A percentile compares a stretch with the other conserved stretches of the same genome.
phyloP scores from a whole-genome alignment of 2,888 invertebrate genomes.

The Beris morrisii region DNA sequence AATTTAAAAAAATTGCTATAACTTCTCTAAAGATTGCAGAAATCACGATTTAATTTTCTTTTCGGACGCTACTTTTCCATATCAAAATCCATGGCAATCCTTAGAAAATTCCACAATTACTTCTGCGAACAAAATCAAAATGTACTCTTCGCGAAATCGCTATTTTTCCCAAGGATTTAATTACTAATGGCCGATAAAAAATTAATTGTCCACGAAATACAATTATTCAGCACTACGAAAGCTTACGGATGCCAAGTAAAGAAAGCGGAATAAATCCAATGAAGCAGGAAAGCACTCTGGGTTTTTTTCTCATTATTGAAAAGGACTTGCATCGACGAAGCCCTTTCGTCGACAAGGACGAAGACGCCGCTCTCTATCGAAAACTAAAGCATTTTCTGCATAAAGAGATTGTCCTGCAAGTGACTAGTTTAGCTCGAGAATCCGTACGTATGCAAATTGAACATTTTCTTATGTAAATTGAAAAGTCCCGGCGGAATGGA shows the following conservation, averaged over 20 bases:
- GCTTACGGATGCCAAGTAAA: neutral
- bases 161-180: conserved; percentile 46
- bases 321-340: neutral
- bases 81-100: no score
- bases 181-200: conserved; percentile 57
- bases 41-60: no score
- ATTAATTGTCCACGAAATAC: conserved; percentile 58
- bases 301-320: conserved; percentile 10
- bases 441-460: conserved; percentile 36
- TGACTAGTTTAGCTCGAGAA: neutral
- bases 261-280: conserved; percentile 8
- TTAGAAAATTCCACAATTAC: no score
- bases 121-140: no score
- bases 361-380: neutral
- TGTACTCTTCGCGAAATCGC: no score
- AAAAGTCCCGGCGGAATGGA: conserved; percentile 28
- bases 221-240: conserved; percentile 46
- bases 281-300: conserved; percentile 13
- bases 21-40: no score
- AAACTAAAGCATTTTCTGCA: neutral
- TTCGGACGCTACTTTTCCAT: no score
- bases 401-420: neutral
- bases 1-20: no score
- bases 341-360: no score
- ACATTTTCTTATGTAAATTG: conserved; percentile 39